Conservation (phyloP, 2,888 invertebrate genomes). For the Sepiola atlantica region DNA sequence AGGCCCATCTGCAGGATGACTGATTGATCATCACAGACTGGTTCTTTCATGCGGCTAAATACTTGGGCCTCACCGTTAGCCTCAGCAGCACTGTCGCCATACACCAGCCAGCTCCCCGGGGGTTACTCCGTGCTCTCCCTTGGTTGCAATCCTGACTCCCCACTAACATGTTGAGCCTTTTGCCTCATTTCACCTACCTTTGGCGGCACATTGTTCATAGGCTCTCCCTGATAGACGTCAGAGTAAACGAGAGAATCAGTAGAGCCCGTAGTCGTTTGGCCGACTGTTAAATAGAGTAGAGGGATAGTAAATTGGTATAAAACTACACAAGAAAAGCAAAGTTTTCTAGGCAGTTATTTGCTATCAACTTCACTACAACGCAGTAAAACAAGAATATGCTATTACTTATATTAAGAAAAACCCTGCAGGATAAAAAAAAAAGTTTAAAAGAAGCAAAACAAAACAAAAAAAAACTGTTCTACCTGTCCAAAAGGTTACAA, state of each 20-base stretch:
- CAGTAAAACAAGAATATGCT: background rate
- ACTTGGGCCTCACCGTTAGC: constrained; percentile 13
- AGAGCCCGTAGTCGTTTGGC: background rate
- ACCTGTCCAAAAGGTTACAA: constrained; percentile 4
- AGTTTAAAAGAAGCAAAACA: background rate
- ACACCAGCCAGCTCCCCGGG: constrained; percentile 22
- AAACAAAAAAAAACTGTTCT: background rate
- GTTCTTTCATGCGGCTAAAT: constrained; percentile 32
- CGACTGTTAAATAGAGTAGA: background rate
- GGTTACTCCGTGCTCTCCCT: background rate
- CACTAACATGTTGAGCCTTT: background rate
- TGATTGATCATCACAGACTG: constrained; percentile 32
- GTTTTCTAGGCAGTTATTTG: background rate
- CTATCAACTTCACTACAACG: background rate
- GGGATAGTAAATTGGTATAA: background rate
- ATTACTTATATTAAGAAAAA: background rate
- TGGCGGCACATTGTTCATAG: background rate
- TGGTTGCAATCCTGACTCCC: constrained; percentile 21
- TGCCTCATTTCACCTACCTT: constrained; percentile 11
- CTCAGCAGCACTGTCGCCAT: background rate
- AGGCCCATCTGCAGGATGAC: constrained; percentile 32
- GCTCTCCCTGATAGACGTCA: constrained; percentile 24
- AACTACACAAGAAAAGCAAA: background rate
- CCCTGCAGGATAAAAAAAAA: background rate
- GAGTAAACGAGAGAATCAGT: constrained; percentile 8